These are phyloP conservation scores for Rhynchomys soricoides DNA, from an alignment of 2,113 vertebrate species.

Conservation along the genomic window DNA sequence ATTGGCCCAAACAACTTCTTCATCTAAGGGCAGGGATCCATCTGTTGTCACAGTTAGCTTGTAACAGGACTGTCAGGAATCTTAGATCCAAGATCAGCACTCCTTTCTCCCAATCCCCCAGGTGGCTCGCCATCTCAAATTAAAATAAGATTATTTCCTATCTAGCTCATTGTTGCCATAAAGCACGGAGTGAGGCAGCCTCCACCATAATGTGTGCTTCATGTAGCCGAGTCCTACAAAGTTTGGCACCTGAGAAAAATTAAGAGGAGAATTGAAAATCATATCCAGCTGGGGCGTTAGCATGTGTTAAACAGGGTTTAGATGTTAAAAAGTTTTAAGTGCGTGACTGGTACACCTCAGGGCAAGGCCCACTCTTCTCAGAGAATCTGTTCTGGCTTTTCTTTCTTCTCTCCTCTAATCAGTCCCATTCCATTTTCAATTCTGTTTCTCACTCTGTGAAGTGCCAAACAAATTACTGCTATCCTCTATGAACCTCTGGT, in stretches of 20 bases:
- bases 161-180: not conserved
- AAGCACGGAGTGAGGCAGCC: not conserved
- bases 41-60: not conserved
- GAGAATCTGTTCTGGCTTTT: constrained; percentile 78
- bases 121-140: not conserved
- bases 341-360: constrained; percentile 79
- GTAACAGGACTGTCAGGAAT: not conserved
- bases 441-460: constrained; percentile 73
- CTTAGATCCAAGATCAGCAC: not conserved
- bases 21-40: not conserved
- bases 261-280: constrained; percentile 77
- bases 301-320: constrained; percentile 78
- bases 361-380: constrained; percentile 66
- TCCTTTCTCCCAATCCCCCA: too few species aligned
- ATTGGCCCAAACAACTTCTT: not conserved
- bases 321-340: constrained; percentile 77
- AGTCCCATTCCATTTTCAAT: constrained; percentile 70
- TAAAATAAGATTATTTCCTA: constrained; percentile 40
- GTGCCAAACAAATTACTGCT: constrained; percentile 78
- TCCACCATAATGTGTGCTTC: not conserved
- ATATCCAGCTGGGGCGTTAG: constrained; percentile 75
- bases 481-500: constrained; percentile 62
- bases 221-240: not conserved
- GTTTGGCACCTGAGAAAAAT: constrained; percentile 80
- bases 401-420: constrained; percentile 71